Conservation (phyloP, 2,888 invertebrate genomes). For the Encarsia formosa region DNA sequence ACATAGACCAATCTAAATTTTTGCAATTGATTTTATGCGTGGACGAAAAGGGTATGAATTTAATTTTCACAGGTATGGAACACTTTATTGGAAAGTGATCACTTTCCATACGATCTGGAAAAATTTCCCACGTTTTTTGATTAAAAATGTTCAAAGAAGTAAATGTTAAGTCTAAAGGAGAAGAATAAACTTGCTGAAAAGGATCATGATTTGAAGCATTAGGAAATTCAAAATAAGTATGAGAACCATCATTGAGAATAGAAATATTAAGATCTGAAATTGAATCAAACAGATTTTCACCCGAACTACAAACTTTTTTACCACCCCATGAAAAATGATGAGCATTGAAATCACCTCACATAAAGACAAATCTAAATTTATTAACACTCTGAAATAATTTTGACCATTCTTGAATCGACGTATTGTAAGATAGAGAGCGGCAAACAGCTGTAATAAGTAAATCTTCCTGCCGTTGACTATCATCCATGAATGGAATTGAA, state of each 20-base stretch:
- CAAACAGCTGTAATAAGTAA: neutral
- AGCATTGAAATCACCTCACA: constrained; percentile 2
- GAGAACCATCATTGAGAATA: neutral
- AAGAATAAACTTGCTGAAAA: neutral
- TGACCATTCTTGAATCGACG: neutral
- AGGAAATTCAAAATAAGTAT: neutral
- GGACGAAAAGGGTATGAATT: neutral
- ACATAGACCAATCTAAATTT: neutral
- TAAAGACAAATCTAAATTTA: too few relatives aligned
- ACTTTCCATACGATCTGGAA: neutral
- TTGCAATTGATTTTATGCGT: neutral
- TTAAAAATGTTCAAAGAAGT: neutral
- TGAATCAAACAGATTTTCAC: neutral
- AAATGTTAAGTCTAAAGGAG: neutral
- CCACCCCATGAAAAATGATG: constrained; percentile 1
- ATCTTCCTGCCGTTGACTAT: neutral
- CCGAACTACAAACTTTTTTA: neutral
- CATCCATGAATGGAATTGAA: neutral
- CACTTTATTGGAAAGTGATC: neutral
- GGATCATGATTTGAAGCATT: neutral
- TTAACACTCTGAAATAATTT: neutral
- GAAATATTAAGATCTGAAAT: neutral
- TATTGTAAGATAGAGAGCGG: too few relatives aligned
- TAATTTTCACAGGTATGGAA: neutral
- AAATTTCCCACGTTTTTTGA: neutral